Evolutionary conservation across 1,140 invertebrate genomes (phyloP).

Genomic region (Pachypeltis micranthus): DNA sequence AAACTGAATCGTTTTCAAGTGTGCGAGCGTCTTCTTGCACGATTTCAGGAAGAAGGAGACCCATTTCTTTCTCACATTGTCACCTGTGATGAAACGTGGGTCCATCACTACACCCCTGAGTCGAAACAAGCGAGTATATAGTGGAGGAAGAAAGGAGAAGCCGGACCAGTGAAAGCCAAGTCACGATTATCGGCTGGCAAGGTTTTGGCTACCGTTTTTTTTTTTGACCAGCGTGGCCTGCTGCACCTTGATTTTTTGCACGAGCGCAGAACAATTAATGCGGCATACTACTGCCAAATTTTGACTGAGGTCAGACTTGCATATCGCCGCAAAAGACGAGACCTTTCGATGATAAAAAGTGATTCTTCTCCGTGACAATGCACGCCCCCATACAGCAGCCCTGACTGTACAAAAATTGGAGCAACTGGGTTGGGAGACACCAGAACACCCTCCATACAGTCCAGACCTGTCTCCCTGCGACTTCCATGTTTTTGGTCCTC

Average conservation of each 20-base stretch:
- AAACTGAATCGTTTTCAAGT: no score
- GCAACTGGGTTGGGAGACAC: constrained; percentile 29
- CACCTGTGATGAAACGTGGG: constrained; percentile 29
- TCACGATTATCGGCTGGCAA: constrained; percentile 5
- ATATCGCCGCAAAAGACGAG: constrained; percentile 9
- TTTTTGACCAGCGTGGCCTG: not conserved
- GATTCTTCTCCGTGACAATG: constrained; percentile 34
- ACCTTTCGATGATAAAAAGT: constrained; percentile 19
- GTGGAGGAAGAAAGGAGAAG: constrained; percentile 4
- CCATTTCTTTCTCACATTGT: no score
- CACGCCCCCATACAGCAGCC: constrained; percentile 27
- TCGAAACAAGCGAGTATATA: constrained; percentile 25
- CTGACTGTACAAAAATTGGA: constrained; percentile 26
- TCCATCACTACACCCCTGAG: constrained; percentile 26
- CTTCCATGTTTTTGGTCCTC: constrained; percentile 27
- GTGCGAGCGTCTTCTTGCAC: no score
- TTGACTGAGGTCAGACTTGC: constrained; percentile 14
- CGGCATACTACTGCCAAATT: not conserved
- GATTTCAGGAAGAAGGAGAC: no score
- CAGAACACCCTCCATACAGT: constrained; percentile 29
- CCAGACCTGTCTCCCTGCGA: constrained; percentile 29
- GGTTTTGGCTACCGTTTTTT: constrained; percentile 7
- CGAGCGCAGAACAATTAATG: constrained; percentile 3
- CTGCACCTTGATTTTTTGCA: not conserved
- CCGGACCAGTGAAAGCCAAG: constrained; percentile 20